A percentile compares a stretch with the other conserved stretches of the same genome.
These are phyloP conservation scores for Lepidurus couesii DNA, from an alignment of 1,140 invertebrate genomes.

Conservation along the genomic window DNA sequence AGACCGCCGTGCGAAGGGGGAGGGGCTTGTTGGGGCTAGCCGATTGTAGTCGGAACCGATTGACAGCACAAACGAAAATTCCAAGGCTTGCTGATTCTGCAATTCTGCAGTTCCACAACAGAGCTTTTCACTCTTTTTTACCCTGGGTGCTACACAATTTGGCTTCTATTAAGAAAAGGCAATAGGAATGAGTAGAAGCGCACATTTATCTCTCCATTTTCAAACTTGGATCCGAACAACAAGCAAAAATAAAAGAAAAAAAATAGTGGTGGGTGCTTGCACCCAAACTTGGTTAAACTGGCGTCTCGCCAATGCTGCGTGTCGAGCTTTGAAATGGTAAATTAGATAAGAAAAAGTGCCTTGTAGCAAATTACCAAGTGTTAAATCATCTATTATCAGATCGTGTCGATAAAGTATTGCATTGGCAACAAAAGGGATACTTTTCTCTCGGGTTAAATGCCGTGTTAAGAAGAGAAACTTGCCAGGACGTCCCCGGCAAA, in stretches of 20 bases:
- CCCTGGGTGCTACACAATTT: not conserved
- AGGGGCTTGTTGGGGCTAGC: not conserved
- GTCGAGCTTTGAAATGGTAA: slow-evolving; percentile 1
- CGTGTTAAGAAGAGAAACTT: too few species aligned
- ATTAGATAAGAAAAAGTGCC: not conserved
- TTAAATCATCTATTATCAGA: slow-evolving; percentile 20
- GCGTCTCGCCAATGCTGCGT: not conserved
- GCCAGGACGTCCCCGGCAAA: too few species aligned
- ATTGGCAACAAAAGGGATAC: too few species aligned
- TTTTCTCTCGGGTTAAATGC: too few species aligned
- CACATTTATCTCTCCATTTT: not conserved
- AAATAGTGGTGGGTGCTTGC: not conserved
- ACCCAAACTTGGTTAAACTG: not conserved
- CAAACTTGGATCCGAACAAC: not conserved
- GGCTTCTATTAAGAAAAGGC: not conserved
- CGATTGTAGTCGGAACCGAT: not conserved
- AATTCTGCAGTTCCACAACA: not conserved
- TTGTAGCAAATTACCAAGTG: not conserved
- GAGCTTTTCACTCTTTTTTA: not conserved
- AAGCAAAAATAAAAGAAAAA: not conserved
- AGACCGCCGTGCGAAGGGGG: not conserved
- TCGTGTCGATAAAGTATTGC: not conserved
- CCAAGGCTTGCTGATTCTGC: not conserved
- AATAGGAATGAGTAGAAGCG: not conserved
- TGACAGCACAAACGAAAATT: slow-evolving; percentile 7